These are phyloP conservation scores for Engystomops pustulosus DNA, from an alignment of 2,113 vertebrate genomes.

Conservation along the genomic window DNA sequence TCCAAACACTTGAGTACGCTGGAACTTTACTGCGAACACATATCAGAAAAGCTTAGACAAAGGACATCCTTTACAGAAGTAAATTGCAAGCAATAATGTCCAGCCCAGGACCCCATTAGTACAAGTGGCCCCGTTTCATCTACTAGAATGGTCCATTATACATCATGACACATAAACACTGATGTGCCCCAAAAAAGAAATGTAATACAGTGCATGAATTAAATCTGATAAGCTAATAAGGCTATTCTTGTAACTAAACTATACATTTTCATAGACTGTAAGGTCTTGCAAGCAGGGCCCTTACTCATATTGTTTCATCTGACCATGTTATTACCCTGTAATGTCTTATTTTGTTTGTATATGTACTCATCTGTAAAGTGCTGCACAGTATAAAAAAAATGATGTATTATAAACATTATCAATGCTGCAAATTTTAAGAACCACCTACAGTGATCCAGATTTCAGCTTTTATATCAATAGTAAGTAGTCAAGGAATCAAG, in stretches of 20 bases:
- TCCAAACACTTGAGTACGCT: constrained; percentile 75
- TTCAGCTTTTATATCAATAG: not conserved
- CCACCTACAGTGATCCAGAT: not conserved
- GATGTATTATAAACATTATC: not conserved
- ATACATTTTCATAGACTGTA: no score
- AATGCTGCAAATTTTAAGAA: not conserved
- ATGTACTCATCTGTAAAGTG: no score
- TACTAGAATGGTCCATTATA: no score
- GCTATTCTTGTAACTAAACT: not conserved
- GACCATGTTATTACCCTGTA: no score
- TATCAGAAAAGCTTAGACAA: constrained; percentile 72
- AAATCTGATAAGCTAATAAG: not conserved
- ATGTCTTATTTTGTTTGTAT: no score
- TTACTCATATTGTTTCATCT: no score
- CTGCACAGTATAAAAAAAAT: no score
- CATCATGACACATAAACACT: no score
- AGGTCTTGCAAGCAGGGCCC: no score
- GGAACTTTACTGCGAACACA: constrained; percentile 70
- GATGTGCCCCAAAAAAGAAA: no score
- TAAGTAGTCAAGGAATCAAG: no score
- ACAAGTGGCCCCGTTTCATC: not conserved
- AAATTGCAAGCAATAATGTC: constrained; percentile 60
- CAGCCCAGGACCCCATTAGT: not conserved
- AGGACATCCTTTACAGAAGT: constrained; percentile 68
- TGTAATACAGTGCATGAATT: no score